These are phyloP conservation scores for Andrena flavipes DNA, from an alignment of 2,888 invertebrate species.

Conservation along the genomic window DNA sequence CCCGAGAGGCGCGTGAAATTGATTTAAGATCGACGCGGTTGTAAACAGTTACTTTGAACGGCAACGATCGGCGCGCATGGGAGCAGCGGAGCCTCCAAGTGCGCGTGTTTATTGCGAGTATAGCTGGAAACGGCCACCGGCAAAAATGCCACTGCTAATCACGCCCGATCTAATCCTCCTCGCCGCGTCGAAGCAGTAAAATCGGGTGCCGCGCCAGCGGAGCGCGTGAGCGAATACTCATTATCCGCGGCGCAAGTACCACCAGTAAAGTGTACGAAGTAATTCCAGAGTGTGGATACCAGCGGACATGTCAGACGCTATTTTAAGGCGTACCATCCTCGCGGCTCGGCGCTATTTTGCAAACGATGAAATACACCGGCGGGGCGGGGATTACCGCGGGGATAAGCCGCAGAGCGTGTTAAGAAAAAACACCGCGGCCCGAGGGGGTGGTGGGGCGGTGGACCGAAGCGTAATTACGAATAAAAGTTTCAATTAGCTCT, in stretches of 20 bases:
- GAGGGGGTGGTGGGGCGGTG: not conserved
- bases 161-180: constrained; percentile 46
- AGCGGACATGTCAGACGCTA: constrained; percentile 39
- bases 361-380: constrained; percentile 39
- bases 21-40: constrained; percentile 61
- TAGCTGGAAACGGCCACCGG: constrained; percentile 26
- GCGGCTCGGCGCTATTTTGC: constrained; percentile 36
- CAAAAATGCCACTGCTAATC: constrained; percentile 54
- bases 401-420: constrained; percentile 39
- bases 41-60: constrained; percentile 49
- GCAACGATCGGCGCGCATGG: constrained; percentile 20
- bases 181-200: constrained; percentile 47
- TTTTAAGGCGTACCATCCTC: constrained; percentile 49
- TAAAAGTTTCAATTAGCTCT: constrained; percentile 75
- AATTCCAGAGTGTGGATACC: constrained; percentile 49
- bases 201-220: constrained; percentile 39
- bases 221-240: constrained; percentile 40
- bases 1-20: constrained; percentile 61
- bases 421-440: constrained; percentile 16
- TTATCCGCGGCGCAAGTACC: constrained; percentile 50
- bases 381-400: constrained; percentile 28
- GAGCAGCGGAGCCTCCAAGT: constrained; percentile 16
- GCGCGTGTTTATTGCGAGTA: constrained; percentile 32
- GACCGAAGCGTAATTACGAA: constrained; percentile 68
- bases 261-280: constrained; percentile 45